Base-by-base conservation (phyloP, 2,888 invertebrate species). In the Cistogaster globosa region DNA sequence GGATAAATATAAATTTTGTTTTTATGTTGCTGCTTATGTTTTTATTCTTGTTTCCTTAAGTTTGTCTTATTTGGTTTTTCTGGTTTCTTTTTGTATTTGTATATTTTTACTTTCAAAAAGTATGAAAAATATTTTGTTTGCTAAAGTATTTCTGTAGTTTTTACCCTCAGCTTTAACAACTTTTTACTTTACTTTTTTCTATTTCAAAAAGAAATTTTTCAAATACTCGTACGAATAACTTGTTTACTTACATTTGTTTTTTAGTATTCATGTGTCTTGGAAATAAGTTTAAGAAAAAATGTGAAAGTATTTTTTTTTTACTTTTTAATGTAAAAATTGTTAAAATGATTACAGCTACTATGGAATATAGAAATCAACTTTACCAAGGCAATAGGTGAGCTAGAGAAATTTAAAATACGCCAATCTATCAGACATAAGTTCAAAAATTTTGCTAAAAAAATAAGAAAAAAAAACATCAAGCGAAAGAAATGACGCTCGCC, bases 81-180 rank as follows among this genome's bases (percentile, higher is more conserved):
- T 32, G 32, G 32, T 32, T 32, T 32, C 32, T 32, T 57, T 32
- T 20, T 48, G 16, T 36, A 4, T 51, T 45, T 63, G 9, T 57
- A 1, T 67, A 12, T 53, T 74, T 22, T 45, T 77, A 58, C 67
- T 77, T 67, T 77, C 20, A 65, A 58, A 71, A 58, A 82, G 22
- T 53, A 51, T 18, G 69, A 38, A 58, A 76, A 72, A 67, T 69
- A 82, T 82, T 63, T 65, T 69, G 48, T 76, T 76, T 63, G 57
- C 32, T 53, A 22, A 58, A 76, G 36, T 71, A 71, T 71, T 76
- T 67, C 18, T 69, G 57, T 69, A 26, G 82, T 72, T 12, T n/a
- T n/a, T 38, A 78, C 42, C 20, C 36, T 22, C n/a, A 69, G 63
- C 38, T 63, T 75, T 82, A 69, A 82, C 69, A 75, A 68, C 42